Evolutionary conservation across 2,888 invertebrate species (phyloP).

Genomic region (Chelonus formosanus): DNA sequence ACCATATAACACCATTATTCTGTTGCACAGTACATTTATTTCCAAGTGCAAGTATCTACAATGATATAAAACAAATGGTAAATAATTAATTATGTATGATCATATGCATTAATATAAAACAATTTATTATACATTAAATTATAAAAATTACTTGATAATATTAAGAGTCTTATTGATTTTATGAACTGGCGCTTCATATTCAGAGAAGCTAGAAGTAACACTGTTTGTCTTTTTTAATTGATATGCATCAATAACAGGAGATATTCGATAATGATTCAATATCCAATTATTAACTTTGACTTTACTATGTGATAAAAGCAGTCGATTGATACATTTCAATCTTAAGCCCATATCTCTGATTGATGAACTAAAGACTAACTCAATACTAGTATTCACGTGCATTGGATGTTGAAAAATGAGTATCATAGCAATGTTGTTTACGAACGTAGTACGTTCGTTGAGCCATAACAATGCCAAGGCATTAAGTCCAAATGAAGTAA

Average conservation of each 20-base stretch:
- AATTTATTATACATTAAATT: neutral
- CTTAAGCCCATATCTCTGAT: slow-evolving; percentile 20
- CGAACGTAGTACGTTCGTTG: neutral
- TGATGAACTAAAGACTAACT: slow-evolving; percentile 9
- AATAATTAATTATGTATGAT: neutral
- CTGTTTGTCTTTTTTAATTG: no score
- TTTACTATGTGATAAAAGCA: slow-evolving; percentile 13
- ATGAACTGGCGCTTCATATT: no score
- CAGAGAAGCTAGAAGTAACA: no score
- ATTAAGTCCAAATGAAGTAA: slow-evolving; percentile 2
- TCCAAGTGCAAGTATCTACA: slow-evolving; percentile 36
- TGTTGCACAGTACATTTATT: slow-evolving; percentile 19
- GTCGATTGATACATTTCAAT: slow-evolving; percentile 23
- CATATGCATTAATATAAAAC: neutral
- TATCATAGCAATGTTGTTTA: neutral
- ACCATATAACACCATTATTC: slow-evolving; percentile 17
- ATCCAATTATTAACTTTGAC: neutral
- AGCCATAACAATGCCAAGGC: slow-evolving; percentile 6
- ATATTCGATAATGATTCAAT: no score
- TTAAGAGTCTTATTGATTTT: no score
- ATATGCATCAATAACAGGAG: no score
- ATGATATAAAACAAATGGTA: neutral
- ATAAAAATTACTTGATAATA: no score
- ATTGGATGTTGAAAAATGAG: slow-evolving; percentile 14
- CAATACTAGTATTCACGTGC: slow-evolving; percentile 25